A percentile compares a stretch with the other conserved stretches of the same genome.
These are phyloP conservation scores for Leptobrachium leishanense DNA, from an alignment of 2,113 vertebrate genomes.

Conservation along the genomic window DNA sequence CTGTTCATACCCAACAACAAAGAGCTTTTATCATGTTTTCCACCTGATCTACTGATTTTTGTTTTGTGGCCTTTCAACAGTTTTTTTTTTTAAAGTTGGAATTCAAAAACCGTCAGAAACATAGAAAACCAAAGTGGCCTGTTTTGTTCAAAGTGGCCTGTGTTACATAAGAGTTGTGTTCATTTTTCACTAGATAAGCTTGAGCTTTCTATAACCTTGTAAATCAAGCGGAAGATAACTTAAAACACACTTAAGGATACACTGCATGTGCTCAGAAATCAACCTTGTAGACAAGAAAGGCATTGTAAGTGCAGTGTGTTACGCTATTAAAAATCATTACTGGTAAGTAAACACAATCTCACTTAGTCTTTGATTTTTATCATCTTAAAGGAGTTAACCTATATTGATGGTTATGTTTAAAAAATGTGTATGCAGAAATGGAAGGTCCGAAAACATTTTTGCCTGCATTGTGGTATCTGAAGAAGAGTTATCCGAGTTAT, in stretches of 20 bases:
- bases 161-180: constrained; percentile 55
- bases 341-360: constrained; percentile 1
- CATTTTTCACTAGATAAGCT: constrained; percentile 48
- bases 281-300: constrained; percentile 32
- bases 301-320: constrained; percentile 29
- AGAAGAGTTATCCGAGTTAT: no score
- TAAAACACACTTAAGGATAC: constrained; percentile 22
- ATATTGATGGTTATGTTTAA: neutral
- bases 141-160: constrained; percentile 53
- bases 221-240: constrained; percentile 46
- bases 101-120: constrained; percentile 56
- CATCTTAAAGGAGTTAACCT: neutral
- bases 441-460: no score
- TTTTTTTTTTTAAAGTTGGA: constrained; percentile 52
- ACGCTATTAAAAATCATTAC: neutral
- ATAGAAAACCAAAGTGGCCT: constrained; percentile 59
- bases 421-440: neutral
- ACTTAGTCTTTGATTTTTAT: constrained; percentile 3
- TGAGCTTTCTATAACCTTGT: constrained; percentile 50
- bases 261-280: constrained; percentile 14
- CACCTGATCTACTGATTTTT: constrained; percentile 58
- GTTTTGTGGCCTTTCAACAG: constrained; percentile 60
- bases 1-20: constrained; percentile 60
- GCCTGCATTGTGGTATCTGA: no score
- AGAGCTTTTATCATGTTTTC: constrained; percentile 69